Percentiles rank a stretch among this genome's conserved stretches.
These are phyloP conservation scores for Phylloscopus trochilus DNA, from an alignment of 2,113 vertebrate species.

Conservation along the genomic window DNA sequence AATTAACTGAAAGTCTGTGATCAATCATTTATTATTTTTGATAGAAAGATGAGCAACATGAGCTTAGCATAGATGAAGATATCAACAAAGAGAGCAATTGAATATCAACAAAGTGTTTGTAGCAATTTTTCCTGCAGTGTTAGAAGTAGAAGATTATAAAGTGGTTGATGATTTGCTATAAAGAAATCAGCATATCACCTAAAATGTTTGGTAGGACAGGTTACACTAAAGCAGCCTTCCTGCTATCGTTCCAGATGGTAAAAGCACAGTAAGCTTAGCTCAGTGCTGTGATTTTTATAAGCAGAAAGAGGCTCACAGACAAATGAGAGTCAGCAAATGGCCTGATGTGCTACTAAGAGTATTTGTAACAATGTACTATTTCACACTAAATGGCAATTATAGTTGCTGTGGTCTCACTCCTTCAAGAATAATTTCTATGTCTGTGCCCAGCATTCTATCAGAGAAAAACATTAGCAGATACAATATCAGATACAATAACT, in stretches of 20 bases:
- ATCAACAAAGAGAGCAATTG: not conserved
- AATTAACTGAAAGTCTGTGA: not conserved
- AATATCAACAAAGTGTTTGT: not conserved
- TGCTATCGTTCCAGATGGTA: not conserved
- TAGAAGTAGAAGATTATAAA: not conserved
- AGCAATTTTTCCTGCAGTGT: not conserved
- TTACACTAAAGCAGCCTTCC: not conserved
- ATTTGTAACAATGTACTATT: not conserved
- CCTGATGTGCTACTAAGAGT: not conserved
- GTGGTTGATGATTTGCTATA: not conserved
- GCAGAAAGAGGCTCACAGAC: not conserved
- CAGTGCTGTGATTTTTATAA: constrained; percentile 6
- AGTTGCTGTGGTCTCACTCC: not conserved
- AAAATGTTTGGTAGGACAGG: not conserved
- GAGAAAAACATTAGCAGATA: not conserved
- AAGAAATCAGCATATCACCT: not conserved
- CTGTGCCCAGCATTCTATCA: not conserved
- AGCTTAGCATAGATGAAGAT: not conserved
- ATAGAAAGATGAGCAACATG: not conserved
- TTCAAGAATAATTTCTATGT: not conserved
- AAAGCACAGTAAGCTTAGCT: not conserved
- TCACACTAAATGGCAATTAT: not conserved
- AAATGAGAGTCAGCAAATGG: not conserved
- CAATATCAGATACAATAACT: too few relatives aligned
- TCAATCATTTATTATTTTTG: not conserved